phyloP scores from a whole-genome alignment of 2,888 invertebrate genomes.

The Caenorhabditis drosophilae region DNA sequence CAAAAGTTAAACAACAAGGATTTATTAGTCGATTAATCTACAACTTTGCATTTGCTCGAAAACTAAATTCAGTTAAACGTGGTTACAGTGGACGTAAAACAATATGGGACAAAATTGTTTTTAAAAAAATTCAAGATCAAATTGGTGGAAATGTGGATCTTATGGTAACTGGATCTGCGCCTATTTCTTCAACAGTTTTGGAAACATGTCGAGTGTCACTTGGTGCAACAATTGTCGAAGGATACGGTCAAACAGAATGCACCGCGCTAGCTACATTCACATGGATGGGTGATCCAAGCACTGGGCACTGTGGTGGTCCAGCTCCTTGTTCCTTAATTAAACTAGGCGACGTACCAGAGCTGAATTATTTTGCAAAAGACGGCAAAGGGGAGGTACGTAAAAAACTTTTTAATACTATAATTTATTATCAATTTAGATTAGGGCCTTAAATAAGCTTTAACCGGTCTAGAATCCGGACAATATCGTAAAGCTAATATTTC shows the following conservation, averaged over 20 bases:
- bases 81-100: conserved; percentile 50
- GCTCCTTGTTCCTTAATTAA: conserved; percentile 67
- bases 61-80: conserved; percentile 45
- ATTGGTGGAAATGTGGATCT: conserved; percentile 89
- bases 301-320: conserved; percentile 57
- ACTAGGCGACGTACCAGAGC: conserved; percentile 68
- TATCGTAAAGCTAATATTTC: too few species aligned
- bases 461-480: too few species aligned
- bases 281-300: conserved; percentile 59
- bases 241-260: conserved; percentile 68
- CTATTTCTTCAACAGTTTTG: conserved; percentile 85
- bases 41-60: conserved; percentile 47
- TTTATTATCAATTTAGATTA: too few species aligned
- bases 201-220: conserved; percentile 69
- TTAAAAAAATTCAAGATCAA: conserved; percentile 74
- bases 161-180: conserved; percentile 94
- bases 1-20: conserved; percentile 40
- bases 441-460: too few species aligned
- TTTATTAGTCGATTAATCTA: conserved; percentile 35
- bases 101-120: conserved; percentile 67
- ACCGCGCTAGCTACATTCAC: conserved; percentile 60
- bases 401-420: too few species aligned
- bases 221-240: conserved; percentile 66
- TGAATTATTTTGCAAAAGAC: conserved; percentile 64
- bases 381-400: conserved; percentile 79